Evolutionary conservation across 2,797 vertebrate species (phyloP).

Genomic region (Falco biarmicus): DNA sequence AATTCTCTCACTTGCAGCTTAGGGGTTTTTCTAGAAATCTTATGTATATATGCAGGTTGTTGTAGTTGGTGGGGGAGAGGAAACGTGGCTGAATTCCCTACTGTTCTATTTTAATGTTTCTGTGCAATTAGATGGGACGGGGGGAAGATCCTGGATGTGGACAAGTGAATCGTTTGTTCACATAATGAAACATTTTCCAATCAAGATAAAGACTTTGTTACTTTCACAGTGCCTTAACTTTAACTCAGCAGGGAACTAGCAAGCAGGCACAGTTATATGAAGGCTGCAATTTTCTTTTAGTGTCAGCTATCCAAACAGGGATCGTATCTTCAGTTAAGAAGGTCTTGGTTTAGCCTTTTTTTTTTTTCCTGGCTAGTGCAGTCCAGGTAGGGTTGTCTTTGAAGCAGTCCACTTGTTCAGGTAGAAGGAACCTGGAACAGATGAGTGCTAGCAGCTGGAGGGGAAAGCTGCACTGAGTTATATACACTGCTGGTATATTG

Average conservation of each 20-base stretch:
- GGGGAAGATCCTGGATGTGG: slow-evolving; percentile 58
- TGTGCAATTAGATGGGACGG: slow-evolving; percentile 38
- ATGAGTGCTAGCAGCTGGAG: background rate
- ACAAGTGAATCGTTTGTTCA: slow-evolving; percentile 72
- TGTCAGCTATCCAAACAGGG: slow-evolving; percentile 39
- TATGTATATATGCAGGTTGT: background rate
- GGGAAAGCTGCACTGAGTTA: background rate
- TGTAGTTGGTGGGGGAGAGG: slow-evolving; percentile 9
- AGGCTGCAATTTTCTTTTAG: slow-evolving; percentile 57
- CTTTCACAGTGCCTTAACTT: slow-evolving; percentile 31
- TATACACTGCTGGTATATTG: background rate
- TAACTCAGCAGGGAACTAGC: background rate
- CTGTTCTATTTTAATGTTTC: slow-evolving; percentile 67
- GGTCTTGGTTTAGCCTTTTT: slow-evolving; percentile 13
- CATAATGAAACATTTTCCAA: slow-evolving; percentile 69
- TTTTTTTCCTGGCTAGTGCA: background rate
- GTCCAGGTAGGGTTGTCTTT: slow-evolving; percentile 42
- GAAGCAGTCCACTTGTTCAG: slow-evolving; percentile 30
- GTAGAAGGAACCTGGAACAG: background rate
- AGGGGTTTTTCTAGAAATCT: slow-evolving; percentile 5
- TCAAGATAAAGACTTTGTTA: slow-evolving; percentile 59
- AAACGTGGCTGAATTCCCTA: slow-evolving; percentile 58
- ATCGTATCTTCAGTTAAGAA: slow-evolving; percentile 31
- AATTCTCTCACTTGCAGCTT: slow-evolving; percentile 21
- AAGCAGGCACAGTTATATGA: slow-evolving; percentile 10